Base-by-base conservation (phyloP, 1,140 invertebrate species). In the Neotoxoptera formosana region DNA sequence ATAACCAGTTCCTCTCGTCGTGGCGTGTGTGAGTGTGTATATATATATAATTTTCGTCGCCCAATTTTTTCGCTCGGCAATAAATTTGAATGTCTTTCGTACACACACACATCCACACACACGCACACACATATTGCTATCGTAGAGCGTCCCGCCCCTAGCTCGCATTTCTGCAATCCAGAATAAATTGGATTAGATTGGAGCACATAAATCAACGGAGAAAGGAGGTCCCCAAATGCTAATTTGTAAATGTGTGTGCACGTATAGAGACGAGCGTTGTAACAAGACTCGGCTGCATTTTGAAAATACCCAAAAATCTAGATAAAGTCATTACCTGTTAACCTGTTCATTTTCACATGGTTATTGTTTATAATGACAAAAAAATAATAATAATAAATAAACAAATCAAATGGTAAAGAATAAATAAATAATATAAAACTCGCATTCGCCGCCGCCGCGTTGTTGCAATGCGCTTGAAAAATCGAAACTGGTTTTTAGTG, bases 101-200 rank as follows among this genome's bases (percentile, higher is more conserved):
- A 34, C 90, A 76, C 23, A 30, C 53, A 51, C 48, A 34, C 17
- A 20, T n/a, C n/a, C 23, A 30, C 53, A 51, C 48, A 34, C 90
- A 76, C 23, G 17, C 53, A 51, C 48, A 53, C 9, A 36, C 36
- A 56, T 4, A 30, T 90, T 56, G 45, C 34, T 90, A 56, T 90
- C 25, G 11, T 23, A 25, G n/a, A 25, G 51, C 34, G 51, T 36
- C 86, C 86, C 86, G n/a, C 86, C 45, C 84, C 86, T 20, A 14
- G 7, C 48, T 34, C 34, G 7, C 45, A 56, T 89, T 89, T 89
- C 34, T 89, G 41, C 48, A 47, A 67, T 93, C 34, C 76, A 14
- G 48, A 93, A 93, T 93, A 86, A 93, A 93, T 93, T 93, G 76
- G 91, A 93, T 86, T 93, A 84, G 84, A 76, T 36, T 56, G n/a